Evolutionary conservation across 2,888 invertebrate species (phyloP), one percentile per base, ranked within the genome.

Genomic region (Ceramica pisi): DNA sequence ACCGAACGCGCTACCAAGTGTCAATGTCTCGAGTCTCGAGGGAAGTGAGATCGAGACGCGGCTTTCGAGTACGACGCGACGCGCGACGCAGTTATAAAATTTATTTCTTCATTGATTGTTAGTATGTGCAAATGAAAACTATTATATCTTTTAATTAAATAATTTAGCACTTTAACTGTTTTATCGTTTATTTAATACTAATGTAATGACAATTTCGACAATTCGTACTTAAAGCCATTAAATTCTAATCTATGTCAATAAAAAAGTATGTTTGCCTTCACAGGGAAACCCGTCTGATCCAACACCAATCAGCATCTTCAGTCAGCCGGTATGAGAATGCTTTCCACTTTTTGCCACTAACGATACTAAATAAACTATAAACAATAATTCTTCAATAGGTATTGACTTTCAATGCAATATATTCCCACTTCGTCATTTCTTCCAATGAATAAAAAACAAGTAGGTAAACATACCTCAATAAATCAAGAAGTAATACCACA

Each of bases 1-100:
- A 59, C 84, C 84, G 84, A 84, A 65, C 38, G 16, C 55, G 48
- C 38, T 80, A 86, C 84, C 62, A 84, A 46, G 60, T 60, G 51
- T 63, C n/a, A 0, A 26, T 26, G 23, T 6, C 46, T 67, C 63
- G 35, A 31, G 12, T 5, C 50, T 67, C 44, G 46, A n/a, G 53
- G 10, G 66, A 75, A 12, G 71, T 80, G 77, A 82, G 69, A 67
- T 70, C 44, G 26, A 21, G 44, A 57, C 21, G 8, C 46, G 3
- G 10, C 8, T 14, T 57, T 51, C 21, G 50, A 63, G 31, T 31
- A 31, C 31, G 31, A 31, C 6, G 2, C 31, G 31, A 31, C 5
- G 31, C 31, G 31, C 0, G 31, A 31, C 31, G 31, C 31, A 6
- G 31, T 31, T 31, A 31, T 31, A 31, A 31, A 31, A 31, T 3